Base-by-base conservation (phyloP, 2,797 vertebrate species). In the Bufotes viridis region DNA sequence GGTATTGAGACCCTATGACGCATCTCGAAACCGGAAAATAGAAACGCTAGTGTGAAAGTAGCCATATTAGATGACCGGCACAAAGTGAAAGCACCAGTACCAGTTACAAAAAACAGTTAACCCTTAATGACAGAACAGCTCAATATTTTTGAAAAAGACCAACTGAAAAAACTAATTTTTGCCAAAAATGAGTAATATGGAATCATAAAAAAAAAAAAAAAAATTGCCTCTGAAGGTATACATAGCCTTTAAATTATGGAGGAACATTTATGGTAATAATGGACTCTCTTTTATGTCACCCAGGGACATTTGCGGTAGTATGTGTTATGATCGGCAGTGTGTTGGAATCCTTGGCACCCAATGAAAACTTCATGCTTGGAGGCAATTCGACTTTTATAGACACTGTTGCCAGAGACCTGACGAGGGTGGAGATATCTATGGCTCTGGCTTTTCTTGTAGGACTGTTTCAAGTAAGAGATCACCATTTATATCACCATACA, bases 321-420 rank as follows among this genome's bases (percentile, higher is more conserved):
- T 99, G 98, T 2, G 97, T 99, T 90, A 99, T 99, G 98, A 96
- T 99, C 0, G 97, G 97, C 22, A 96, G 97, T 74, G 92, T 99
- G 91, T 97, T 96, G 0, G 97, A 99, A 24, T 95, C 96, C 76
- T 88, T 99, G 80, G 92, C 93, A 78, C 97, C 97, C 7, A 96
- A 97, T 0, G 86, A 85, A 0, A 0, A 91, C 70, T 97, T 97
- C 90, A 2, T 94, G 29, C 75, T 87, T 0, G 87, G 81, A 0
- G 18, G 2, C 13, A 97, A 97, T 2, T 61, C 60, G 2, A 78
- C 87, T 1, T 61, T 51, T 0, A 86, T 95, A 20, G 92, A 97
- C 72, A 90, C 95, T 69, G 15, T 24, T 1, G 67, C 88, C 80
- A 93, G 96, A 6, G 96, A 99, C 0, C 70, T 90, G 0, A 90